These are phyloP conservation scores for Sanderia malayensis DNA, from an alignment of 30 jellyfish, hydroid and myxozoan species.

Conservation along the genomic window DNA sequence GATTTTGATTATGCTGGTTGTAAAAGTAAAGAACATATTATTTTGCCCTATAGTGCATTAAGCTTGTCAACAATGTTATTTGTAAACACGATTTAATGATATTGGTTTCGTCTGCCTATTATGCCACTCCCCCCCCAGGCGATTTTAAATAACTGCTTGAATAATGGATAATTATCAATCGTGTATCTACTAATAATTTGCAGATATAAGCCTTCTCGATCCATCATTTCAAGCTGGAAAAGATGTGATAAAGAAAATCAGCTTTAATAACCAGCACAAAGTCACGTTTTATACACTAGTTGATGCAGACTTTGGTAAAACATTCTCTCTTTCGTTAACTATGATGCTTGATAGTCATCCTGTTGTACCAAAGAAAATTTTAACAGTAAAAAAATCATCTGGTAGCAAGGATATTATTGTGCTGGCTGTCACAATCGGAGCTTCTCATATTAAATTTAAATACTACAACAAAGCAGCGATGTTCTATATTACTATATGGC, in stretches of 20 bases:
- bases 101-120: too few species aligned
- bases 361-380: constrained; percentile 26
- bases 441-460: constrained; percentile 13
- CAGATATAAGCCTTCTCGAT: neutral
- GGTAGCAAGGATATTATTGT: constrained; percentile 1
- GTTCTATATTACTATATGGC: constrained; percentile 34
- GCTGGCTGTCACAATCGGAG: constrained; percentile 25
- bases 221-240: neutral
- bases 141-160: too few species aligned
- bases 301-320: constrained; percentile 18
- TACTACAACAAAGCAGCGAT: constrained; percentile 32
- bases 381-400: constrained; percentile 5
- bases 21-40: too few species aligned
- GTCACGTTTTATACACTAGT: neutral
- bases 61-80: too few species aligned
- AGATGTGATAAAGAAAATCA: neutral
- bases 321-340: constrained; percentile 19
- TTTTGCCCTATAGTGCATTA: too few species aligned
- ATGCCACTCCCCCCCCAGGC: too few species aligned
- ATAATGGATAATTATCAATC: too few species aligned
- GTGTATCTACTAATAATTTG: neutral
- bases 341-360: constrained; percentile 49
- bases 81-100: too few species aligned
- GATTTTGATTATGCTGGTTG: too few species aligned
- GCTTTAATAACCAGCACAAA: neutral